These are phyloP conservation scores for Isotomurus palustris DNA, from an alignment of 2,888 invertebrate species.

Conservation along the genomic window DNA sequence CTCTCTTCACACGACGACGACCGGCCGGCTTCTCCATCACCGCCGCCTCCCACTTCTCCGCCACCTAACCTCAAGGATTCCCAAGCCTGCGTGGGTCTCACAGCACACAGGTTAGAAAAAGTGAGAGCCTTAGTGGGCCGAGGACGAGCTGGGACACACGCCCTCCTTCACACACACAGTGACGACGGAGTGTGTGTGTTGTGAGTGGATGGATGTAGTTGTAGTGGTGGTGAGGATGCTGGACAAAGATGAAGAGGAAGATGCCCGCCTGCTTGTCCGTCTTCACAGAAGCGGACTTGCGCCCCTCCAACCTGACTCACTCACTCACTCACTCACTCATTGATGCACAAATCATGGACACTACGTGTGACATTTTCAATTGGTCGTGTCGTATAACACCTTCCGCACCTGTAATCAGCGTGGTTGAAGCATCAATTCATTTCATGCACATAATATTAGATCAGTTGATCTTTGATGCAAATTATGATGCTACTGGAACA, in stretches of 20 bases:
- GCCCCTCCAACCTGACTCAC: not conserved
- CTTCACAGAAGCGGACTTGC: no score
- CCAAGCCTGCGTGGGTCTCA: not conserved
- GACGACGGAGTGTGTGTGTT: not conserved
- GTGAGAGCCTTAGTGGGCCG: not conserved
- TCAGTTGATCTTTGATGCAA: no score
- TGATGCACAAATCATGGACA: not conserved
- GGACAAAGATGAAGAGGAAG: not conserved
- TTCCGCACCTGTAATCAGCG: no score
- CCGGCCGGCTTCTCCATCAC: conserved; percentile 25
- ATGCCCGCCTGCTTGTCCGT: not conserved
- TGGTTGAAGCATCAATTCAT: no score
- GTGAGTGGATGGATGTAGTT: not conserved
- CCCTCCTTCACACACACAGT: not conserved
- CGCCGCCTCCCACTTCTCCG: conserved; percentile 21
- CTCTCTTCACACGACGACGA: conserved; percentile 1
- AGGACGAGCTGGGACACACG: not conserved
- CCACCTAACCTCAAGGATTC: conserved; percentile 4
- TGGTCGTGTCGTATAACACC: no score
- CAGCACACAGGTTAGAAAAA: not conserved
- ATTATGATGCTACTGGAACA: no score
- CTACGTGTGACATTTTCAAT: no score
- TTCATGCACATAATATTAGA: no score
- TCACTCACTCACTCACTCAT: not conserved
- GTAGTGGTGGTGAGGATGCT: not conserved